Percentiles rank a stretch among this genome's conserved stretches.
phyloP scores from a whole-genome alignment of 2,797 vertebrate species.

The Acestrorhynchus altus region DNA sequence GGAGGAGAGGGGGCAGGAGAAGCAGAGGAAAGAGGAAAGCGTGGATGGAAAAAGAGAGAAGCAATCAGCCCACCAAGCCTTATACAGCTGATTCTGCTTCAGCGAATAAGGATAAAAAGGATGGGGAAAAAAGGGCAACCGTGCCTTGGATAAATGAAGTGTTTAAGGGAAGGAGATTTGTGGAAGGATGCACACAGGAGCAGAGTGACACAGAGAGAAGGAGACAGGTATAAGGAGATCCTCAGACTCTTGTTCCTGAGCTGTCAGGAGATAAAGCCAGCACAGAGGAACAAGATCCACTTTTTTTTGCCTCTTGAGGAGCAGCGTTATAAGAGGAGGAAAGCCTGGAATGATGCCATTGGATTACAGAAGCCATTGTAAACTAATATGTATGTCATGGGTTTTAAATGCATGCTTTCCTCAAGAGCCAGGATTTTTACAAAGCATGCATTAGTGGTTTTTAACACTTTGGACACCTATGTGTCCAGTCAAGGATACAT shows the following conservation, averaged over 20 bases:
- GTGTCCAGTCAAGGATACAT: not conserved
- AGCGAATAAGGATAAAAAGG: conserved; percentile 28
- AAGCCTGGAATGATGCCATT: not conserved
- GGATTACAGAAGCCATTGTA: not conserved
- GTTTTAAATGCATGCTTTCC: not conserved
- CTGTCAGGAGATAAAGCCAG: too few relatives aligned
- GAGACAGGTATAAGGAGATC: conserved; percentile 29
- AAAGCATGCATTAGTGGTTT: not conserved
- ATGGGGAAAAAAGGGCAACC: conserved; percentile 9
- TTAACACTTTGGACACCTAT: too few relatives aligned
- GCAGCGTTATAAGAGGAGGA: not conserved
- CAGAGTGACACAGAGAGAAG: conserved; percentile 37
- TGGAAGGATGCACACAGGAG: not conserved
- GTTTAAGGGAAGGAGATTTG: conserved; percentile 12
- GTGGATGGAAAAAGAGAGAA: not conserved
- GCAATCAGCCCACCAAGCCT: not conserved
- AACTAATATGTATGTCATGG: not conserved
- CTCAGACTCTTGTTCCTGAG: not conserved
- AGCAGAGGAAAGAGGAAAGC: not conserved
- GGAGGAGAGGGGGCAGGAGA: conserved; percentile 23
- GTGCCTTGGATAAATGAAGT: not conserved
- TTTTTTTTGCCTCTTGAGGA: not conserved
- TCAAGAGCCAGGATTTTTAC: not conserved
- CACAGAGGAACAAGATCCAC: conserved; percentile 58
- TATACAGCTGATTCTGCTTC: too few relatives aligned